Percentiles rank a stretch among this genome's conserved stretches.
phyloP scores from a whole-genome alignment of 1,140 invertebrate genomes.

The Papilio dardanus region DNA sequence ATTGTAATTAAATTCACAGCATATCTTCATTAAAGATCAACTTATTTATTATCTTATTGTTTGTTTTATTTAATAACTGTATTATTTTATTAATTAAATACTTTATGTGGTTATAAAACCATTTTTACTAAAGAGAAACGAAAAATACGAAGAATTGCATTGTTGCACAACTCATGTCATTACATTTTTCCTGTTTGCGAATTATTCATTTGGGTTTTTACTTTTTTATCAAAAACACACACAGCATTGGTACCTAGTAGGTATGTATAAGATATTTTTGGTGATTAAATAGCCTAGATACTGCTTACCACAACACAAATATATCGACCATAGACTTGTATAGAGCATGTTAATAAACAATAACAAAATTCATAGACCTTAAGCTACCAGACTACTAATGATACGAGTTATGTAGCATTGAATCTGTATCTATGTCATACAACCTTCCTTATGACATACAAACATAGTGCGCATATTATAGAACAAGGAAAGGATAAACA shows the following conservation, averaged over 20 bases:
- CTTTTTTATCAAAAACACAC: not conserved
- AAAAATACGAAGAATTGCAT: not conserved
- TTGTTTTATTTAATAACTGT: not conserved
- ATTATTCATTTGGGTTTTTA: not conserved
- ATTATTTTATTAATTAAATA: too few species aligned
- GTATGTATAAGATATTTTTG: too few species aligned
- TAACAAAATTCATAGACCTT: not conserved
- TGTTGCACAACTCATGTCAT: not conserved
- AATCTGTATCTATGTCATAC: not conserved
- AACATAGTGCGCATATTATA: not conserved
- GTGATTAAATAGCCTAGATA: too few species aligned
- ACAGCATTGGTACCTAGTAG: too few species aligned
- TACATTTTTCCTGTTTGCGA: not conserved
- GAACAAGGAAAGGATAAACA: not conserved
- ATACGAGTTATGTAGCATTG: not conserved
- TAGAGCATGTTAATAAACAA: not conserved
- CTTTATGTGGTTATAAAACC: not conserved
- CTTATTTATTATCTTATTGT: not conserved
- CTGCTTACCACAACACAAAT: too few species aligned
- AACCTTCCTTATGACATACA: not conserved
- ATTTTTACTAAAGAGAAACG: not conserved
- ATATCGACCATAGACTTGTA: too few species aligned
- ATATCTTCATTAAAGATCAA: not conserved
- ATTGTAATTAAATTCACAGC: not conserved
- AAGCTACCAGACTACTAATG: not conserved